phyloP scores from a whole-genome alignment of 2,113 vertebrate genomes.

The Calypte anna region DNA sequence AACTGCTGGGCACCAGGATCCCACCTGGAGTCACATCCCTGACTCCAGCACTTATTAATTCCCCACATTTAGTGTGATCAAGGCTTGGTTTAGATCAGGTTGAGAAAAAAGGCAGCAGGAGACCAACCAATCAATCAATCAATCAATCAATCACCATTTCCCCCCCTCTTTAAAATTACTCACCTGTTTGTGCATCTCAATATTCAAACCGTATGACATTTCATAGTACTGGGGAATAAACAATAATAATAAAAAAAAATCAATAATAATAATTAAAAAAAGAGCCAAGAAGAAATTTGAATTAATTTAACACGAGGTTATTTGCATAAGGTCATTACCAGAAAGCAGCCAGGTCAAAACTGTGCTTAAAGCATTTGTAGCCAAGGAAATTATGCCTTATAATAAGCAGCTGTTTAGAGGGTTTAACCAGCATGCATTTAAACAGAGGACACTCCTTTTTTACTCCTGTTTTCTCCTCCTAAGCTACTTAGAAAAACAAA shows the following conservation, averaged over 20 bases:
- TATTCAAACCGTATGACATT: conserved; percentile 98
- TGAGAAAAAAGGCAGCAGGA: not conserved
- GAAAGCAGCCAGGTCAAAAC: conserved; percentile 13
- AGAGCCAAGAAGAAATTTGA: conserved; percentile 5
- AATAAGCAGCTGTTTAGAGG: not conserved
- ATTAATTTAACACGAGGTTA: not conserved
- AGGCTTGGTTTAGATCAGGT: not conserved
- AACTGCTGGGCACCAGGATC: not conserved
- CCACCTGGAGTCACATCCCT: not conserved
- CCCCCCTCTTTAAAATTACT: conserved; percentile 48
- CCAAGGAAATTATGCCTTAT: conserved; percentile 23
- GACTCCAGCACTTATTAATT: not conserved
- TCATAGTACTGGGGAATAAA: conserved; percentile 89
- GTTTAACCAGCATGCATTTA: not conserved
- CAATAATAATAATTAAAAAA: too few species aligned
- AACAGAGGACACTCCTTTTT: conserved; percentile 9
- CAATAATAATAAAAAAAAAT: not conserved
- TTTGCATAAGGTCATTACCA: conserved; percentile 34
- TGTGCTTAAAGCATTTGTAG: not conserved
- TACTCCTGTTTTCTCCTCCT: conserved; percentile 31
- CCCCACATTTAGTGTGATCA: not conserved
- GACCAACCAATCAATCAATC: not conserved
- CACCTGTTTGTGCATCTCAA: conserved; percentile 99
- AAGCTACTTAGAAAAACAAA: conserved; percentile 47
- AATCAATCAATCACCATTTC: not conserved